Base-by-base conservation (phyloP, 92 coral and sea anemone genomes). In the Porites evermanni region DNA sequence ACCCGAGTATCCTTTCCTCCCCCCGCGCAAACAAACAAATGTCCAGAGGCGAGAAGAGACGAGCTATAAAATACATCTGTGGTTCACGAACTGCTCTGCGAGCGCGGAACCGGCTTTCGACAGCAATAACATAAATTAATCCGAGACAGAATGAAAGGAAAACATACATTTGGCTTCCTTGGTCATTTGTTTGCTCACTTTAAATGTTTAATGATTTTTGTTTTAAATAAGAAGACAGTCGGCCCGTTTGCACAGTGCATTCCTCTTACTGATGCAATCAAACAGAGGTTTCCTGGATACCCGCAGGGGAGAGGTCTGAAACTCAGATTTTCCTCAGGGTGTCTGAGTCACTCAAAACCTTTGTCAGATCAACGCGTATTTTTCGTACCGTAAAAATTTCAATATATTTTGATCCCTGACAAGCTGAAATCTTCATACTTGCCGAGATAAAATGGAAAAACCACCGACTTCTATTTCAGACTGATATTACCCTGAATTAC, bases 1-100 rank as follows among this genome's bases (percentile, higher is more conserved):
- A 94, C 79, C 91, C 76, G 98, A 94, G 98, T 94, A 94, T 94
- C 98, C 96, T 87, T 93, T 94, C 91, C 78, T 87, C 87, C 77
- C 68, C 87, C 91, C 91, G 88, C 84, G 86, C 90, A 83, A 83
- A 91, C 94, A 92, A 94, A 94, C 95, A 94, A 94, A 92, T 92
- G 98, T 91, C 94, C 74, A 76, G 53, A 82, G 59, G 91, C 85
- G 95, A 94, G 92, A 94, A 94, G 98, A 73, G 75, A 84, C 69
- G 84, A 72, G 85, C 83, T 70, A 53, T 70, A 67, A 70, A 67
- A 81, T 58, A 69, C 77, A 53, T 74, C 38, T 83, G 79, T 64
- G 64, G 51, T 73, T 23, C 64, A 50, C 61, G 72, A 29, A 64
- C 72, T 74, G 47, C 47, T 38, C 47, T 38, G 47, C 61, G 63